Evolutionary conservation across 2,888 invertebrate genomes (phyloP).

Genomic region (Synergus itoensis): DNA sequence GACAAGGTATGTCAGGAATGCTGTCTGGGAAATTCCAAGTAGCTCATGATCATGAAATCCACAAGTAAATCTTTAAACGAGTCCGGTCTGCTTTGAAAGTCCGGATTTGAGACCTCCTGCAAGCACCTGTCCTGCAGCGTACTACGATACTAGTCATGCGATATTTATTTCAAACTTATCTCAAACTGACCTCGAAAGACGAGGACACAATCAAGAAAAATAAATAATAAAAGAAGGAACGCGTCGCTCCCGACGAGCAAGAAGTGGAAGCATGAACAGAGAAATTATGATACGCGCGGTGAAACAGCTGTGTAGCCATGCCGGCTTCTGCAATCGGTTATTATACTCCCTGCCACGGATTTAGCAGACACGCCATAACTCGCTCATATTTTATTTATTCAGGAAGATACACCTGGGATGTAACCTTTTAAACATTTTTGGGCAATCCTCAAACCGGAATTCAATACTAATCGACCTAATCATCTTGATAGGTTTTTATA

Average conservation of each 20-base stretch:
- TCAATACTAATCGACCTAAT: background rate
- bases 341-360: slow-evolving; percentile 2
- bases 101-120: slow-evolving; percentile 9
- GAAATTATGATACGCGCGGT: background rate
- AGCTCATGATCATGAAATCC: slow-evolving; percentile 28
- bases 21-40: slow-evolving; percentile 30
- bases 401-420: background rate
- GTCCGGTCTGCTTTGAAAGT: background rate
- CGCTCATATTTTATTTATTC: background rate
- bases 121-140: slow-evolving; percentile 13
- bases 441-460: background rate
- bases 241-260: background rate
- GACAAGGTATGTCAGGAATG: slow-evolving; percentile 34
- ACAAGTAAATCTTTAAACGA: slow-evolving; percentile 19
- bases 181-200: slow-evolving; percentile 5
- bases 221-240: background rate
- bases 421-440: background rate
- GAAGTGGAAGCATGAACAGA: background rate
- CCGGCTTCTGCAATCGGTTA: background rate
- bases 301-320: slow-evolving; percentile 2
- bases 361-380: background rate
- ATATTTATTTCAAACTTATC: slow-evolving; percentile 7
- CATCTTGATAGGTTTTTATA: too few relatives aligned
- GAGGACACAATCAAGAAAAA: slow-evolving; percentile 4
- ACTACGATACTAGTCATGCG: background rate